These are phyloP conservation scores for Pseudeuparius sepicola DNA, from an alignment of 2,888 invertebrate species.

Conservation along the genomic window DNA sequence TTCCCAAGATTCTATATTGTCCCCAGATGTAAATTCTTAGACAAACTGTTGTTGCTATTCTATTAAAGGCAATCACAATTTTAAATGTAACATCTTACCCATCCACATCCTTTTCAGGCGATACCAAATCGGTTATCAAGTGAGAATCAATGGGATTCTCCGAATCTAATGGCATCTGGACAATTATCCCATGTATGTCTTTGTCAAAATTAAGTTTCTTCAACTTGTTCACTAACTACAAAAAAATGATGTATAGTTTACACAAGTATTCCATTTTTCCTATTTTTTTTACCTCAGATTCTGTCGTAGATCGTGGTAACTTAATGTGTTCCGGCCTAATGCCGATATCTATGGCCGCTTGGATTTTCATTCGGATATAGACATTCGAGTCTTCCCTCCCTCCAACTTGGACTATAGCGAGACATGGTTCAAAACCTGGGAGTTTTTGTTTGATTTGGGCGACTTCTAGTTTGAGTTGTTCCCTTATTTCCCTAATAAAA, in stretches of 20 bases:
- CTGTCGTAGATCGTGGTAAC: constrained; percentile 69
- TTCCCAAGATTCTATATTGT: no score
- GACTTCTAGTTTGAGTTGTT: constrained; percentile 58
- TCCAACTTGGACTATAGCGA: constrained; percentile 95
- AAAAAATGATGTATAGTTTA: constrained; percentile 10
- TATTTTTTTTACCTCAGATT: constrained; percentile 56
- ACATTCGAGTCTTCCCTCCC: constrained; percentile 95
- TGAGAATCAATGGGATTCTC: constrained; percentile 75
- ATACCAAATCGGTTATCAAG: constrained; percentile 77
- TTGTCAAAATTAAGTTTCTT: constrained; percentile 73
- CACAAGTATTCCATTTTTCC: constrained; percentile 5
- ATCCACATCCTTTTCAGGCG: constrained; percentile 89
- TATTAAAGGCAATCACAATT: no score
- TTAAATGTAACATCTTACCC: no score
- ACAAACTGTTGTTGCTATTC: no score
- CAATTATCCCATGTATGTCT: constrained; percentile 86
- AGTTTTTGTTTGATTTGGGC: constrained; percentile 44
- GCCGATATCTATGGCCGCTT: constrained; percentile 85
- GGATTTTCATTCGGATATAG: constrained; percentile 93
- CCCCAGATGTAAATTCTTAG: no score
- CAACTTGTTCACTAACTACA: constrained; percentile 58
- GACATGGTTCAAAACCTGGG: constrained; percentile 58
- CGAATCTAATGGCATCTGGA: constrained; percentile 91
- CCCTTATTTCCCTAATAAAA: constrained; percentile 69
- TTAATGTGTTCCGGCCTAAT: constrained; percentile 72